phyloP scores from a whole-genome alignment of 2,888 invertebrate species.

The Rhingia campestris region DNA sequence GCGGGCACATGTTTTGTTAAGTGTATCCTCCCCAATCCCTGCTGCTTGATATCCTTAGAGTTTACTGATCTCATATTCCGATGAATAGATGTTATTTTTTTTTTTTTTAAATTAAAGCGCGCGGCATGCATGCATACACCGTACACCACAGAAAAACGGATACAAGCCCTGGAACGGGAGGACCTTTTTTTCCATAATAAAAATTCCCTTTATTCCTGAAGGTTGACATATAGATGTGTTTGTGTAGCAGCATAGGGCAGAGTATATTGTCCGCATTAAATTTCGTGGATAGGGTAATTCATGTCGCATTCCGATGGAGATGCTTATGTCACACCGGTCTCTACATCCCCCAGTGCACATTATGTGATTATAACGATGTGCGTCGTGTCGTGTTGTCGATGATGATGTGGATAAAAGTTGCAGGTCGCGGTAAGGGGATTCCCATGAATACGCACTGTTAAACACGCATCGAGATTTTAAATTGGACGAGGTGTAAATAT shows the following conservation, averaged over 20 bases:
- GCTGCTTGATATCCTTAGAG: slow-evolving; percentile 39
- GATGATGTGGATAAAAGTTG: slow-evolving; percentile 22
- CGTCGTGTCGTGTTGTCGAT: slow-evolving; percentile 13
- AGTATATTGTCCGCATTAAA: slow-evolving; percentile 70
- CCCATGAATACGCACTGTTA: slow-evolving; percentile 26
- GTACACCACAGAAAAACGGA: slow-evolving; percentile 24
- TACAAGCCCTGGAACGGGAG: slow-evolving; percentile 46
- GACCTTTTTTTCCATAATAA: slow-evolving; percentile 18
- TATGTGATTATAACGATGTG: slow-evolving; percentile 48
- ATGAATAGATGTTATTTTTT: slow-evolving; percentile 33
- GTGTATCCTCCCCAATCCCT: slow-evolving; percentile 44
- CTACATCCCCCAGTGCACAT: slow-evolving; percentile 59
- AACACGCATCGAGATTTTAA: slow-evolving; percentile 42
- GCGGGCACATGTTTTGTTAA: slow-evolving; percentile 38
- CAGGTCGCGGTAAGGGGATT: slow-evolving; percentile 23
- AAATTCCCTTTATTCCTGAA: slow-evolving; percentile 48
- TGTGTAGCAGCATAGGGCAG: not conserved
- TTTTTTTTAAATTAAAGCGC: slow-evolving; percentile 66
- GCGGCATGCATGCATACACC: slow-evolving; percentile 57
- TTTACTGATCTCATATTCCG: slow-evolving; percentile 73
- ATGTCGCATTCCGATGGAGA: slow-evolving; percentile 57
- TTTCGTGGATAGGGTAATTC: slow-evolving; percentile 60
- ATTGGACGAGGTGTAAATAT: slow-evolving; percentile 60
- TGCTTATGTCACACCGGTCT: slow-evolving; percentile 50
- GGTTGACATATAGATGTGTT: slow-evolving; percentile 52